Base-by-base conservation (phyloP, 2,113 vertebrate species). In the Clinocottus analis region DNA sequence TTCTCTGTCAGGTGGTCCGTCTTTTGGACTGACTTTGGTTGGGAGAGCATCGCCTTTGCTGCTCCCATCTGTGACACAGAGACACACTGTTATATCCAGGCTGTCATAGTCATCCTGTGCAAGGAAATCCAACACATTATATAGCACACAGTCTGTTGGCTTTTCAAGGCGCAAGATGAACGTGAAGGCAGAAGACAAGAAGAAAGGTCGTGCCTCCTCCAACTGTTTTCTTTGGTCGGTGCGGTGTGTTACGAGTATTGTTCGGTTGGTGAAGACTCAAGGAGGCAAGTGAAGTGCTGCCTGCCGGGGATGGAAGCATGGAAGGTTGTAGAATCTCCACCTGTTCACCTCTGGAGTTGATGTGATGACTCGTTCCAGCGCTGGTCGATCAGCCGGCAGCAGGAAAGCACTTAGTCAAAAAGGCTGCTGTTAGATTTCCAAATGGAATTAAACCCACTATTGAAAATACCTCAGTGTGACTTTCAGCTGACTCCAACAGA, bases 41-140 rank as follows among this genome's bases (percentile, higher is more conserved):
- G 49, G 8, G 23, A 53, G 37, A 16, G 31, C 25, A 19, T 43
- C 70, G 13, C 27, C 55, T 37, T 25, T 23, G 55, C 59, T 39
- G 21, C 49, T 71, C 58, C 66, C 41, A 47, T 3, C 58, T 21
- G 81, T 62, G 68, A 68, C 75, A 72, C 41, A 37, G 23, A 72
- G 13, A 66, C 13, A 19, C 60, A 43, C 27, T 33, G 31, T 37
- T 21, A 56, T 65, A 55, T 13, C 35, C 37, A 39, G 55, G 55
- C 51, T 43, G 53, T 51, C 25, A 13, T 35, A 21, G 35, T 51
- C 53, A 29, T 45, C 31, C 10, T 14, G 72, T 5, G 31, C 7
- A 25, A 31, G 41, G 49, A 45, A 47, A 63, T 59, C 62, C 29
- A 16, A 74, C 68, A 61, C 37, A 19, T 66, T 23, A 51, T 23